phyloP scores from a whole-genome alignment of 1,140 invertebrate genomes.

The Anoplophora glabripennis region DNA sequence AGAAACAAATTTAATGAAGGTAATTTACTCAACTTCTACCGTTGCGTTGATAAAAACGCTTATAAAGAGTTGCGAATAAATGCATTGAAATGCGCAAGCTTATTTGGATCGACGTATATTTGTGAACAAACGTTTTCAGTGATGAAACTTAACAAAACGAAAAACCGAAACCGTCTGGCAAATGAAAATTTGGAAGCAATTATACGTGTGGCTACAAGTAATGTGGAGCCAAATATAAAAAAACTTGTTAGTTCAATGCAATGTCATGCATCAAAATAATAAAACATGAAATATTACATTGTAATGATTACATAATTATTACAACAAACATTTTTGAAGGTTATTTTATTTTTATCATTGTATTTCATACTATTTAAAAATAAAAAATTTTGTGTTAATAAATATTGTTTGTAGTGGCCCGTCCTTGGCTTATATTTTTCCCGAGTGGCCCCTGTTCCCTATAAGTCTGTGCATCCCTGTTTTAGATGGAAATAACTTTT shows the following conservation, averaged over 20 bases:
- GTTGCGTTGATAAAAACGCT: slow-evolving; percentile 30
- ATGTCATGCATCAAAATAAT: slow-evolving; percentile 27
- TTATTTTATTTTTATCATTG: no score
- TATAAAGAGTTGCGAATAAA: slow-evolving; percentile 37
- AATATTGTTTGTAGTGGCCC: slow-evolving; percentile 2
- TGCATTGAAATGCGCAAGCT: no score
- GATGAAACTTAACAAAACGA: slow-evolving; percentile 16
- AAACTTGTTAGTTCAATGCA: slow-evolving; percentile 30
- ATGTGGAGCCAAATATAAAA: slow-evolving; percentile 33
- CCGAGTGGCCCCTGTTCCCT: not conserved
- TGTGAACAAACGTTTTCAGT: slow-evolving; percentile 24
- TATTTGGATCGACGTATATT: slow-evolving; percentile 40
- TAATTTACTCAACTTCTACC: slow-evolving; percentile 22
- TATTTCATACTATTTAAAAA: no score
- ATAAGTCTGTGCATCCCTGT: no score
- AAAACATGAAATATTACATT: slow-evolving; percentile 13
- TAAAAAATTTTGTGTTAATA: not conserved
- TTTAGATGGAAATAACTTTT: no score
- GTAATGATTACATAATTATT: slow-evolving; percentile 2
- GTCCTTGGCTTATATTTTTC: no score
- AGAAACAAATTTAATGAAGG: slow-evolving; percentile 22
- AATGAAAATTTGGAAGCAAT: slow-evolving; percentile 26
- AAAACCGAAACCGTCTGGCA: slow-evolving; percentile 18
- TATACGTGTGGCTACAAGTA: slow-evolving; percentile 34
- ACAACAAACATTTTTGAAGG: no score